These are phyloP conservation scores for Diarsia rubi DNA, from an alignment of 2,888 invertebrate species.

Conservation along the genomic window DNA sequence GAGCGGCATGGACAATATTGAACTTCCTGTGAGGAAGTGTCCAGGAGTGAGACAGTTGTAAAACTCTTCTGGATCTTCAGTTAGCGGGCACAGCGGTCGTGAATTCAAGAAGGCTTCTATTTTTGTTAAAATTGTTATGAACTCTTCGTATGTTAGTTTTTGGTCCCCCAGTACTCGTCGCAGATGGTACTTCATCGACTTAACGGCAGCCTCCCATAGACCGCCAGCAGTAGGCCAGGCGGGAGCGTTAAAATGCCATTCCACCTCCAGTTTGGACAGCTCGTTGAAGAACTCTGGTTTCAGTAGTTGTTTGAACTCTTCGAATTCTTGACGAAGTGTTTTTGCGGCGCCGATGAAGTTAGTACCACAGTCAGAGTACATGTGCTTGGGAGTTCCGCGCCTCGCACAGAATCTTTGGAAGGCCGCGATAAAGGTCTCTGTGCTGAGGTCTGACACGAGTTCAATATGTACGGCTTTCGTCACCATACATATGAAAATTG, in stretches of 20 bases:
- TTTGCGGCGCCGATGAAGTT: neutral
- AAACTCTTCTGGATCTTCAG: neutral
- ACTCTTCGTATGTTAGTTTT: constrained; percentile 1
- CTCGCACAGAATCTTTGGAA: constrained; percentile 40
- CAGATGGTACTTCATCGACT: neutral
- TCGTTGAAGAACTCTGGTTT: constrained; percentile 17
- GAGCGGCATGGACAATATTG: neutral
- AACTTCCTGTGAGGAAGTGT: neutral
- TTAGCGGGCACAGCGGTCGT: neutral
- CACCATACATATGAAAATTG: constrained; percentile 46
- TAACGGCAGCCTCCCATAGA: too few species aligned
- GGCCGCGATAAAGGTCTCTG: neutral
- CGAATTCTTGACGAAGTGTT: constrained; percentile 13
- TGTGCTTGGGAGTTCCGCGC: constrained; percentile 34
- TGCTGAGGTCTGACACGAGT: constrained; percentile 3
- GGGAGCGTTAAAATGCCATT: neutral
- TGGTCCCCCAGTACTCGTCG: constrained; percentile 19
- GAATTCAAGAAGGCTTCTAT: neutral
- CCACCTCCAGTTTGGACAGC: neutral
- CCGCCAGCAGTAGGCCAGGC: too few species aligned
- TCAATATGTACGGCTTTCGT: neutral
- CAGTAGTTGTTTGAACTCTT: neutral
- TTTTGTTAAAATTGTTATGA: neutral
- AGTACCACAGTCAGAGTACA: constrained; percentile 44
- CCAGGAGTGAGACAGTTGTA: neutral